These are phyloP conservation scores for Drosophila ironensis DNA, from an alignment of 1,140 invertebrate genomes.

Conservation along the genomic window DNA sequence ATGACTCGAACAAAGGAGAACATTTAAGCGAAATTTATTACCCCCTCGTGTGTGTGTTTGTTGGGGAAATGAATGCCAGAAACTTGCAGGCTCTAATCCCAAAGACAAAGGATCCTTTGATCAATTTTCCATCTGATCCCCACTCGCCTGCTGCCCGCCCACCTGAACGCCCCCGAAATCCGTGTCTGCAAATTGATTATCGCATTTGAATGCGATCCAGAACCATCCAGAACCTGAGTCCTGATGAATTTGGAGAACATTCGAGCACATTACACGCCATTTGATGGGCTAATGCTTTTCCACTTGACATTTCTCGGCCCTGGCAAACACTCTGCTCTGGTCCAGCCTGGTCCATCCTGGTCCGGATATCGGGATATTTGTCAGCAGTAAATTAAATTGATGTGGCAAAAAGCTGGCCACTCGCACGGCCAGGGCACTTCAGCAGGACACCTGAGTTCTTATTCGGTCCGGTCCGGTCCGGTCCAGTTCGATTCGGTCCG, in stretches of 20 bases:
- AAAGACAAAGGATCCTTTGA: constrained; percentile 3
- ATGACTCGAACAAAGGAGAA: constrained; percentile 71
- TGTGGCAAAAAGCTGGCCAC: constrained; percentile 14
- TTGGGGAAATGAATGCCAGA: background rate
- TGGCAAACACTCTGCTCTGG: constrained; percentile 31
- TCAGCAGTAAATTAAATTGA: constrained; percentile 59
- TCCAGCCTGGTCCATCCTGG: background rate
- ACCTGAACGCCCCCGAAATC: too few relatives aligned
- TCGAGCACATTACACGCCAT: constrained; percentile 40
- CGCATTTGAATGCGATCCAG: too few relatives aligned
- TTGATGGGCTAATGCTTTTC: constrained; percentile 45
- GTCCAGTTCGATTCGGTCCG: background rate
- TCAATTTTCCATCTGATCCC: constrained; percentile 11
- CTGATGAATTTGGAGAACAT: constrained; percentile 23
- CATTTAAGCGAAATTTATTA: constrained; percentile 76
- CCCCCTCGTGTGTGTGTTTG: constrained; percentile 22
- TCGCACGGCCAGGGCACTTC: background rate
- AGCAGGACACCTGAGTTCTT: constrained; percentile 2
- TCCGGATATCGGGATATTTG: constrained; percentile 39
- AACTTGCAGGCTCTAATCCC: background rate
- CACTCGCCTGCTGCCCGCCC: too few relatives aligned
- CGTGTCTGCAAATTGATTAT: constrained; percentile 30
- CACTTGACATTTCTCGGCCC: constrained; percentile 36
- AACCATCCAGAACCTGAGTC: too few relatives aligned
- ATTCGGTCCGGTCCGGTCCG: background rate